These are phyloP conservation scores for Morphnarchus princeps DNA, from an alignment of 2,113 vertebrate species.

Conservation along the genomic window DNA sequence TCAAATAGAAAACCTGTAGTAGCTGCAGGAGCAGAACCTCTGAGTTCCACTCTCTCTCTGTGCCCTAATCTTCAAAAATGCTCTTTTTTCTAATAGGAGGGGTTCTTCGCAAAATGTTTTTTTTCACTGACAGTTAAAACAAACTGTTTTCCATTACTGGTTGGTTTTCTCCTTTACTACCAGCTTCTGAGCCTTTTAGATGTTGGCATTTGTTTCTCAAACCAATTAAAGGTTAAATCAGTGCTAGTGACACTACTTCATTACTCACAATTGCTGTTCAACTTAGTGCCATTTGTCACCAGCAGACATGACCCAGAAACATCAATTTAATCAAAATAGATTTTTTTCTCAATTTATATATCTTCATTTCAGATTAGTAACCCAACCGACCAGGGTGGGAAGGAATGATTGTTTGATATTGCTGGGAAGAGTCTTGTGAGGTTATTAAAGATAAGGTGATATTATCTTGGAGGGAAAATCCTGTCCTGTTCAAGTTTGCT, in stretches of 20 bases:
- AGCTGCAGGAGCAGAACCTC: neutral
- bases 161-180: neutral
- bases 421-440: neutral
- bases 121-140: neutral
- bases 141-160: neutral
- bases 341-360: neutral
- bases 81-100: neutral
- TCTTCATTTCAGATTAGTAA: neutral
- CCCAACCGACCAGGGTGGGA: neutral
- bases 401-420: neutral
- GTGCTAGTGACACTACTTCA: neutral
- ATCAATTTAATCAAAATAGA: neutral
- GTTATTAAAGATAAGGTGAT: neutral
- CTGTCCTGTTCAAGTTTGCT: neutral
- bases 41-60: neutral
- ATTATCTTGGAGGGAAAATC: neutral
- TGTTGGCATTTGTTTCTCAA: neutral
- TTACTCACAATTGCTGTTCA: neutral
- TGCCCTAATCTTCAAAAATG: neutral
- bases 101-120: neutral
- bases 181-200: neutral
- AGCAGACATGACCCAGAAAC: neutral
- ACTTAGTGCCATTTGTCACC: neutral
- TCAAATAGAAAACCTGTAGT: conserved; percentile 2
- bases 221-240: neutral